Conservation (phyloP, 2,888 invertebrate genomes). For the Podotricha telesiphe region DNA sequence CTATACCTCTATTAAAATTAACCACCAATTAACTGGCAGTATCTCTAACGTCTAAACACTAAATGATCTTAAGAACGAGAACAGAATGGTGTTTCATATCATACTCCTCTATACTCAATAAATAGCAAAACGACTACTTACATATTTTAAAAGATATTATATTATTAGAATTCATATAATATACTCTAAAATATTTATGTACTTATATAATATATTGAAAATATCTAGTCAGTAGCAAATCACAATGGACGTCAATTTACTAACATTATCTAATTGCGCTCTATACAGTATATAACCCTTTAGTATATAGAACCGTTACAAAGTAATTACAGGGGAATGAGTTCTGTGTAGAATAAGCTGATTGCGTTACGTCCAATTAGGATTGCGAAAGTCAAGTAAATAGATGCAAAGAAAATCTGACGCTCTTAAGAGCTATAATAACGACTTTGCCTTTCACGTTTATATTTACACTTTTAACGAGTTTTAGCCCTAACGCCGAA, state of each 20-base stretch:
- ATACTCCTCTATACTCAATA: too few species aligned
- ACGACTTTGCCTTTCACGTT: conserved; percentile 30
- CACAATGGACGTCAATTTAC: neutral
- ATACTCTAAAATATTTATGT: too few species aligned
- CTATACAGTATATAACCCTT: conserved; percentile 1
- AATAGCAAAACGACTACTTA: too few species aligned
- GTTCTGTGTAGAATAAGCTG: conserved; percentile 31
- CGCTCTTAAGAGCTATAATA: conserved; percentile 28
- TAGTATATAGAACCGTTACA: conserved; percentile 20
- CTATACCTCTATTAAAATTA: too few species aligned
- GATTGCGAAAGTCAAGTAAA: conserved; percentile 16
- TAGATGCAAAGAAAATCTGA: conserved; percentile 27
- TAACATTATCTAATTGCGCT: neutral
- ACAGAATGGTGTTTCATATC: too few species aligned
- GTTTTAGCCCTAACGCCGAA: neutral
- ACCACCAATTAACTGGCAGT: too few species aligned
- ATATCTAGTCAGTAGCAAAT: neutral
- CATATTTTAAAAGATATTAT: too few species aligned
- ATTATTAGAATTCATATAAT: too few species aligned
- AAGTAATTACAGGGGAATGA: conserved; percentile 33
- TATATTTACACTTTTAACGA: conserved; percentile 9
- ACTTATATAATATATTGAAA: neutral
- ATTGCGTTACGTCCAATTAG: conserved; percentile 39
- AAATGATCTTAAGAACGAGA: too few species aligned
- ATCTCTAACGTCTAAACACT: too few species aligned